Base-by-base conservation (phyloP, 2,113 vertebrate genomes). In the Hemiscyllium ocellatum region DNA sequence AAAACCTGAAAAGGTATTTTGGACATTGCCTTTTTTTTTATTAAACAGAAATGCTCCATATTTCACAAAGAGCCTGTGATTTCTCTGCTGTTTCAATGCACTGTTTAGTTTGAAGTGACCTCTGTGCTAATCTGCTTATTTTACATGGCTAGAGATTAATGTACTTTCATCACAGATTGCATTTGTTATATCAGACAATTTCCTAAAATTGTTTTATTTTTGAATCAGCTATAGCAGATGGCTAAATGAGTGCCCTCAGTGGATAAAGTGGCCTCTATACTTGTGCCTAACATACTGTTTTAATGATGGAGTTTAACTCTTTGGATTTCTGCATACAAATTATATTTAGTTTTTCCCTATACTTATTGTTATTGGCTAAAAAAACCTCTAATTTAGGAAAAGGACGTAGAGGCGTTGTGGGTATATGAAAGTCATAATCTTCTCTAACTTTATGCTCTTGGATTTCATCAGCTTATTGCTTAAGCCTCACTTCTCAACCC, bases 61-160 rank as follows among this genome's bases (percentile, higher is more conserved):
- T 93, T 93, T 66, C 89, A 66, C 33, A 91, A 33, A 65, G 56
- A 15, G 52, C 87, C 19, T 56, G 26, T 15, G 61, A 66, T 37
- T 47, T 37, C 87, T 29, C 1, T 90, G 52, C 52, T 17, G 26
- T 37, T 93, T 37, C 19, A 1, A 68, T 22, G 61, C 17, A 20
- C 22, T 66, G 89, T 93, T 66, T 68, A 93, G 89, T 68, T 91
- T 93, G 89, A 42, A 93, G 61, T 66, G 89, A 93, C 19, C 33
- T 22, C 15, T 93, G 89, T 22, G 5, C 61, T 68, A 66, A 61
- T 90, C 52, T 90, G 52, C 87, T 90, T 56, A 91, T 22, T 93
- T 93, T 66, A 65, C 20, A 17, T 37, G n/a, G 61, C n/a, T 10
- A 37, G 89, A 66, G 56, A 93, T 66, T 93, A n/a, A 6, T 68